phyloP scores from a whole-genome alignment of 2,797 vertebrate genomes.

The Hypotaenidia okinawae region DNA sequence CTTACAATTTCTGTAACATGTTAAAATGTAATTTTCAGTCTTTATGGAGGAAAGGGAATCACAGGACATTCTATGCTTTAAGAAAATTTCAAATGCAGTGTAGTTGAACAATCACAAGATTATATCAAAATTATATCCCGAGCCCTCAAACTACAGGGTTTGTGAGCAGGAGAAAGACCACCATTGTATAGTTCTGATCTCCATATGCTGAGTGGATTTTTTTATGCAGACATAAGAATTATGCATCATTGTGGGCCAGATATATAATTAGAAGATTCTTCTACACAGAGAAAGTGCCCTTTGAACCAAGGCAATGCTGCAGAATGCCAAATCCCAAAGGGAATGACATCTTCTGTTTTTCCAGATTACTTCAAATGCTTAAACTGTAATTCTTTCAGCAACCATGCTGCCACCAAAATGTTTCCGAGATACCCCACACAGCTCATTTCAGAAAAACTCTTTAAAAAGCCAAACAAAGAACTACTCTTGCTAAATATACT shows the following conservation, averaged over 20 bases:
- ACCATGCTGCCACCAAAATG: not conserved
- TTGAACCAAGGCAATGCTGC: conserved; percentile 29
- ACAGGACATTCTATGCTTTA: not conserved
- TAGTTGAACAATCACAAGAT: not conserved
- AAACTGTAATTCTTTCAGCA: not conserved
- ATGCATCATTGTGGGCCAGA: conserved; percentile 19
- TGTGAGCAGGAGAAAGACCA: conserved; percentile 24
- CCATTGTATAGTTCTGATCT: conserved; percentile 1
- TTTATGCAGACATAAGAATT: conserved; percentile 35
- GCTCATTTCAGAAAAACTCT: not conserved
- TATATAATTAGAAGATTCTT: conserved; percentile 53
- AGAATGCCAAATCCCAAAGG: conserved; percentile 55
- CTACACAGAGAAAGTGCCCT: conserved; percentile 47
- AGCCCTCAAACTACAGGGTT: not conserved
- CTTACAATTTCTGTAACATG: not conserved
- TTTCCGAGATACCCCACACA: conserved; percentile 16
- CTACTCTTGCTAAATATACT: conserved; percentile 41
- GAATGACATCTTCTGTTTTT: conserved; percentile 54
- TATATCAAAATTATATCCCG: conserved; percentile 5
- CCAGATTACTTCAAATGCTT: conserved; percentile 29
- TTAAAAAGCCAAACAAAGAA: conserved; percentile 44
- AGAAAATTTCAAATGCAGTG: not conserved
- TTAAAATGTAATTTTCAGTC: not conserved
- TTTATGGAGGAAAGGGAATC: not conserved
- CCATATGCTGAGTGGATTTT: conserved; percentile 7